phyloP scores from a whole-genome alignment of 2,797 vertebrate genomes.

The Squalus acanthias region DNA sequence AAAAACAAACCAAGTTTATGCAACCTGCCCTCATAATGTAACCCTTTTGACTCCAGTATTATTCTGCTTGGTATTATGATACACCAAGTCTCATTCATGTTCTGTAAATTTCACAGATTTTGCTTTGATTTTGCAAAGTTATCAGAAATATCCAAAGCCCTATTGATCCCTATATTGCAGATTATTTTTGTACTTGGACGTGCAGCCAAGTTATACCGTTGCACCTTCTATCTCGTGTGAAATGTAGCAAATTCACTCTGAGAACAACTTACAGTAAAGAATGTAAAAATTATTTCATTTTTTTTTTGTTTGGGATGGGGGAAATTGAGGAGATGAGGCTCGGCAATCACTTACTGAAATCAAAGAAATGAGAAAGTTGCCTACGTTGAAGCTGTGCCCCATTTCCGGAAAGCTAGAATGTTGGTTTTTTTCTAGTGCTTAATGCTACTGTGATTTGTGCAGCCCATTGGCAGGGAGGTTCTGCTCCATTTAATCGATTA shows the following conservation, averaged over 20 bases:
- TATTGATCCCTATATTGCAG: not conserved
- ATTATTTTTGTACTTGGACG: not conserved
- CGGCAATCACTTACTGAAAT: not conserved
- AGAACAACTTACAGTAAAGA: not conserved
- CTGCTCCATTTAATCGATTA: slow-evolving; percentile 24
- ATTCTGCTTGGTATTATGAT: not conserved
- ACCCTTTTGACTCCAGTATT: not conserved
- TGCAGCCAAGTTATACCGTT: not conserved
- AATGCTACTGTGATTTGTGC: not conserved
- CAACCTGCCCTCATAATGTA: not conserved
- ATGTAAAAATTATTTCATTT: not conserved
- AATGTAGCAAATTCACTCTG: not conserved
- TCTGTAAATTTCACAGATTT: not conserved
- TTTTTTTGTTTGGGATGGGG: not conserved
- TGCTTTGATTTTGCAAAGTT: not conserved
- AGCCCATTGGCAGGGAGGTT: slow-evolving; percentile 7
- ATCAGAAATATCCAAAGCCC: not conserved
- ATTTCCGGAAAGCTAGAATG: not conserved
- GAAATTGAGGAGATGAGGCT: not conserved
- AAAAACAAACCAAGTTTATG: not conserved
- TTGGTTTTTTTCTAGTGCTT: not conserved
- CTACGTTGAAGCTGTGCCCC: no score
- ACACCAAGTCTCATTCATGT: not conserved
- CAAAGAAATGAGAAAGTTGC: not conserved
- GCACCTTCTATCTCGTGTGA: not conserved